phyloP scores from a whole-genome alignment of 2,888 invertebrate genomes.

The Gisinianus flammeolus region DNA sequence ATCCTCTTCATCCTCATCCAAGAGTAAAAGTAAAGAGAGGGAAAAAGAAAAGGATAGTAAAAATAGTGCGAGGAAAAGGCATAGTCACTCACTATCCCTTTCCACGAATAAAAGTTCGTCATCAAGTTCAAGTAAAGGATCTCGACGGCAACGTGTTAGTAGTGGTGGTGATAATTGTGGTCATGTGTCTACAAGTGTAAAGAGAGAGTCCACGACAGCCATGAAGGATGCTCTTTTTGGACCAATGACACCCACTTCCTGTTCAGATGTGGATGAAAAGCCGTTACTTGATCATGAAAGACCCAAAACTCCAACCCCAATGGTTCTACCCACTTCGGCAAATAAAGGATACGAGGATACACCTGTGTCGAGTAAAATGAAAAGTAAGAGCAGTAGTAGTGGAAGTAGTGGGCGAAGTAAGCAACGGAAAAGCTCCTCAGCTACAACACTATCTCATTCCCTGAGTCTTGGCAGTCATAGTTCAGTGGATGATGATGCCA shows the following conservation, averaged over 20 bases:
- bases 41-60: constrained; percentile 7
- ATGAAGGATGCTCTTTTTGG: constrained; percentile 56
- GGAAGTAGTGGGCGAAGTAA: constrained; percentile 31
- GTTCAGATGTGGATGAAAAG: constrained; percentile 49
- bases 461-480: constrained; percentile 15
- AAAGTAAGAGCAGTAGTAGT: constrained; percentile 26
- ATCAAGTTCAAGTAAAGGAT: constrained; percentile 44
- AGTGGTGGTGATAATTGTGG: constrained; percentile 46
- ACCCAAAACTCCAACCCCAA: constrained; percentile 52
- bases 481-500: constrained; percentile 36
- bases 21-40: constrained; percentile 25
- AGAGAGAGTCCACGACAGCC: constrained; percentile 49
- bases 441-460: constrained; percentile 4
- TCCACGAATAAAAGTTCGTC: constrained; percentile 30
- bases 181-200: constrained; percentile 28
- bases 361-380: constrained; percentile 38
- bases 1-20: neutral
- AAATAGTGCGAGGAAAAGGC: constrained; percentile 14
- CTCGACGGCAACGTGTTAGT: constrained; percentile 44
- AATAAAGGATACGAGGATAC: constrained; percentile 41
- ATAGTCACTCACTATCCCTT: constrained; percentile 19
- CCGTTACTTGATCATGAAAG: constrained; percentile 43
- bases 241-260: constrained; percentile 53
- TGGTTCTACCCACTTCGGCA: constrained; percentile 6
- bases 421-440: constrained; percentile 35